These are phyloP conservation scores for Gymnoscopelus microlampas DNA, from an alignment of 2,797 vertebrate species.

Conservation along the genomic window DNA sequence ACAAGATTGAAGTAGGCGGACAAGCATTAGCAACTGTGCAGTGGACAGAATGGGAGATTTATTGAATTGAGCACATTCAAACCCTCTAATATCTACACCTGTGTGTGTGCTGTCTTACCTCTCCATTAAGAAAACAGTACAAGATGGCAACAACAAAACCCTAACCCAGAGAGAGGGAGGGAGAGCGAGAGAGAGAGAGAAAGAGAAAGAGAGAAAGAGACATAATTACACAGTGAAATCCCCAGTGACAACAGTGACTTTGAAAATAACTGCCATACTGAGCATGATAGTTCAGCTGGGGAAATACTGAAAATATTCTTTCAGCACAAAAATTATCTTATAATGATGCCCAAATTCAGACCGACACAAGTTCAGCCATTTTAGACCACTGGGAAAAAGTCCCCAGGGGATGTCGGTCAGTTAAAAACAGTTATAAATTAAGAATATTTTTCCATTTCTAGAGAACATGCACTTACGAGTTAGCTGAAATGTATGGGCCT, in stretches of 20 bases:
- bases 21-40: constrained; percentile 41
- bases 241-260: background rate
- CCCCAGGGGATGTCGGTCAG: constrained; percentile 22
- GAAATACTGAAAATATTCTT: constrained; percentile 52
- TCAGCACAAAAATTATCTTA: constrained; percentile 61
- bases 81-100: constrained; percentile 5
- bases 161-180: constrained; percentile 72
- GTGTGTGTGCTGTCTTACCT: constrained; percentile 68
- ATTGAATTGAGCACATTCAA: background rate
- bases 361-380: constrained; percentile 58
- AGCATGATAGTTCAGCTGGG: constrained; percentile 42
- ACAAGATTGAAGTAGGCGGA: constrained; percentile 1
- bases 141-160: constrained; percentile 94
- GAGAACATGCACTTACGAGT: background rate
- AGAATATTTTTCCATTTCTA: constrained; percentile 59
- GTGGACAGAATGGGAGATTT: background rate
- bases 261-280: constrained; percentile 18
- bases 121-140: constrained; percentile 94
- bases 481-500: constrained; percentile 3
- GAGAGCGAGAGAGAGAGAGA: constrained; percentile 9
- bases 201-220: background rate
- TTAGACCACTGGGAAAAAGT: constrained; percentile 53
- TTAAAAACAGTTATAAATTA: constrained; percentile 55
- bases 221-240: background rate
- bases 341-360: constrained; percentile 50